Evolutionary conservation across 2,888 invertebrate species (phyloP), one percentile per base, ranked within the genome.

Genomic region (Lucinisca nassula): DNA sequence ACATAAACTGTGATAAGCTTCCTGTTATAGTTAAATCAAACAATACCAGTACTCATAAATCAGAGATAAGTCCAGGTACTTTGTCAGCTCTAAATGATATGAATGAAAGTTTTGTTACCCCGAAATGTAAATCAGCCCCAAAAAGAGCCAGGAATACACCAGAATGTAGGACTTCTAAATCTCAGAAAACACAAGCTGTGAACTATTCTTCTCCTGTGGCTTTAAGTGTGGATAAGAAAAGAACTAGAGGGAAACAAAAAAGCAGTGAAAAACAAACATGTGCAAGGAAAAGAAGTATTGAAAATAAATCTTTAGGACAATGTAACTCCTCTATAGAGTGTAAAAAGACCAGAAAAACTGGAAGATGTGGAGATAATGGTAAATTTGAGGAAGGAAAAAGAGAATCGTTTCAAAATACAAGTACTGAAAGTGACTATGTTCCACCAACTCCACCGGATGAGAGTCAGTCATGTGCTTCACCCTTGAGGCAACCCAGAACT

Each of bases 401-500:
- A 24, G 58, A 77, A 3, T 72, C 82, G 8, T 24, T 30, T 24
- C 82, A 79, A 6, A 85, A 90, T 45, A 87, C 82, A 32, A 93
- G 92, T 74, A 92, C 91, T 78, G 92, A 87, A 0, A 93, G 94
- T 90, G 95, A 95, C 40, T 95, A 91, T 86, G 90, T 95, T 8
- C 95, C 95, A 0, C 95, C 95, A 32, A 96, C 96, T 3, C 95
- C 96, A 1, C 95, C 95, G 24, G 92, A 92, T 61, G 88, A 92
- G n/a, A 84, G 79, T 70, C 82, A 67, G 4, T 45, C 51, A 1
- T 45, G 70, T 38, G 78, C 74, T 79, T 90, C 91, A 14, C 91
- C 91, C 24, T 70, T 40, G 12, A 6, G 58, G 27, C 70, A 84
- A 38, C 49, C 70, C 10, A 82, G 73, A 75, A 85, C 70, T 24